Evolutionary conservation across 2,888 invertebrate species (phyloP), one percentile per base, ranked within the genome.

Genomic region (Melinopterus prodromus): DNA sequence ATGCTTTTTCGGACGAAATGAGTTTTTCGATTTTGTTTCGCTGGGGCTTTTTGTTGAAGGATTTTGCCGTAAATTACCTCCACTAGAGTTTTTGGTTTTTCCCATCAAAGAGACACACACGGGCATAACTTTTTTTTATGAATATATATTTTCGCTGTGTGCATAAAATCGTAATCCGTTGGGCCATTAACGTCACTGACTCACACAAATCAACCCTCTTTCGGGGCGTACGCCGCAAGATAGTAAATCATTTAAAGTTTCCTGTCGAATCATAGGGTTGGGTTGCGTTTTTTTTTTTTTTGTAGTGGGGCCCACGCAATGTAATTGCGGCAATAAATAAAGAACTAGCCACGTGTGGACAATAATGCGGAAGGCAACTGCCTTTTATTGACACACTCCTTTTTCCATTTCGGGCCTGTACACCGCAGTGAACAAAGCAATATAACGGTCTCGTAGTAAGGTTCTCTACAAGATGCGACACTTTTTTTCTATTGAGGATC

Each of bases 171-270:
- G 9, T 53, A 53, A 53, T 53, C 53, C 53, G 12, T 53, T 9
- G 53, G 53, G 53, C 53, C 53, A 53, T 53, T 53, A 53, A 53
- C 53, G 53, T 53, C 53, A 53, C 53, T 53, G 53, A 53, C 53
- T 53, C 53, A 53, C 53, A 53, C 53, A 53, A 53, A 53, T 53
- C 53, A 53, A 7, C 53, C 53, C 53, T 12, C 53, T 53, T 53
- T 53, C 0, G 53, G 53, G 53, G 53, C 53, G 53, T 53, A 12
- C 53, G 53, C 53, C 53, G 5, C 53, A 53, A 53, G 53, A 53
- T 53, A 53, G 53, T 53, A 53, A 53, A 53, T 53, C 53, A 53
- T 53, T 53, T 53, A 53, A 53, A 53, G 53, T 53, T 53, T 53
- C 53, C 53, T 53, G 53, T 53, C 53, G 53, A 53, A 53, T 53